Conservation (phyloP, 2,113 vertebrate genomes). For the Connochaetes taurinus region DNA sequence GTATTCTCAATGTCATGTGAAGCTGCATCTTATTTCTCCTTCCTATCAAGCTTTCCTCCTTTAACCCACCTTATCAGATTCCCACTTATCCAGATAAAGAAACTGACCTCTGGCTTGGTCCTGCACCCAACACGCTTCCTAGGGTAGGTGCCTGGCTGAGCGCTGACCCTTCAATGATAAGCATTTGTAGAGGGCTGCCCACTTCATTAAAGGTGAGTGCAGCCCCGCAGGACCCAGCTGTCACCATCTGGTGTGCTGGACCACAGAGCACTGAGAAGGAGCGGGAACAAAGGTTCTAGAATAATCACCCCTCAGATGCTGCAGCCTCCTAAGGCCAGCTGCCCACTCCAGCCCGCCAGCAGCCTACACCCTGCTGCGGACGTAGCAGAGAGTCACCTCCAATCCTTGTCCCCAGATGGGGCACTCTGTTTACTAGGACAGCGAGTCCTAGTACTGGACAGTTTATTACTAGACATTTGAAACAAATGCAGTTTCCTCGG, state of each 20-base stretch:
- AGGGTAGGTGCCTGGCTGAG: not conserved
- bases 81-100: not conserved
- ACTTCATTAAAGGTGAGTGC: not conserved
- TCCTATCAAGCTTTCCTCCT: not conserved
- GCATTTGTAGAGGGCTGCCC: not conserved
- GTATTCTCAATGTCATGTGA: accelerated
- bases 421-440: not conserved
- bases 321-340: not conserved
- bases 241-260: not conserved
- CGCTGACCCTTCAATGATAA: not conserved
- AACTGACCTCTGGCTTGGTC: not conserved
- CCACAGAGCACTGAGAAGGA: not conserved
- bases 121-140: not conserved
- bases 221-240: not conserved
- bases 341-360: not conserved
- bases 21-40: not conserved
- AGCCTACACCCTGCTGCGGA: not conserved
- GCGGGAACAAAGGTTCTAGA: not conserved
- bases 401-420: not conserved
- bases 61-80: not conserved
- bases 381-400: too few species aligned
- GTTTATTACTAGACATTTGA: not conserved
- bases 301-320: not conserved
- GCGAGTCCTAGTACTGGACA: too few species aligned
- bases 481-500: not conserved